These are phyloP conservation scores for Drosophila paramelanica DNA, from an alignment of 2,888 invertebrate species.

Conservation along the genomic window DNA sequence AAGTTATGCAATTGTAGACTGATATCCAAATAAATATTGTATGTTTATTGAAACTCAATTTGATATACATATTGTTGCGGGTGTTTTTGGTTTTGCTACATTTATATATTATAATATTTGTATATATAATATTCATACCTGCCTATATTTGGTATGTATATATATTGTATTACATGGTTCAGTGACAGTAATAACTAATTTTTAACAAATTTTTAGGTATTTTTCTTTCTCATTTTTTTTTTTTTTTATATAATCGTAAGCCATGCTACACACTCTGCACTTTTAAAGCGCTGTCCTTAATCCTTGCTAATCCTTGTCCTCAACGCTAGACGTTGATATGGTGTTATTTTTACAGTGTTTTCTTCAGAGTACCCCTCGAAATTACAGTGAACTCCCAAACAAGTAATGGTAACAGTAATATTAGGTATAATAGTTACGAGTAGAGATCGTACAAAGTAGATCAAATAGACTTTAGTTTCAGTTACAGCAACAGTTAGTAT, in stretches of 20 bases:
- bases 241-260: conserved; percentile 35
- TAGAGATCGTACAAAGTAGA: conserved; percentile 51
- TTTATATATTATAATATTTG: conserved; percentile 58
- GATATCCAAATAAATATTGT: conserved; percentile 68
- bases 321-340: conserved; percentile 76
- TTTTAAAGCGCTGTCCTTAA: conserved; percentile 68
- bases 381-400: conserved; percentile 44
- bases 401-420: conserved; percentile 42
- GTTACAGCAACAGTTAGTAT: conserved; percentile 58
- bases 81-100: conserved; percentile 58
- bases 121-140: conserved; percentile 54
- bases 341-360: conserved; percentile 83
- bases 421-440: conserved; percentile 41
- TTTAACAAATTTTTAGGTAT: conserved; percentile 55
- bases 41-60: conserved; percentile 78
- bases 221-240: background rate
- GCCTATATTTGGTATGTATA: conserved; percentile 40
- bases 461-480: conserved; percentile 67
- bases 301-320: conserved; percentile 36
- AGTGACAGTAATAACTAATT: conserved; percentile 42
- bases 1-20: background rate
- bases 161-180: conserved; percentile 38
- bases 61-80: conserved; percentile 69
- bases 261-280: conserved; percentile 54
- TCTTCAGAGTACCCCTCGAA: conserved; percentile 46